Evolutionary conservation across 2,888 invertebrate species (phyloP).

Genomic region (Lissonota sp.): DNA sequence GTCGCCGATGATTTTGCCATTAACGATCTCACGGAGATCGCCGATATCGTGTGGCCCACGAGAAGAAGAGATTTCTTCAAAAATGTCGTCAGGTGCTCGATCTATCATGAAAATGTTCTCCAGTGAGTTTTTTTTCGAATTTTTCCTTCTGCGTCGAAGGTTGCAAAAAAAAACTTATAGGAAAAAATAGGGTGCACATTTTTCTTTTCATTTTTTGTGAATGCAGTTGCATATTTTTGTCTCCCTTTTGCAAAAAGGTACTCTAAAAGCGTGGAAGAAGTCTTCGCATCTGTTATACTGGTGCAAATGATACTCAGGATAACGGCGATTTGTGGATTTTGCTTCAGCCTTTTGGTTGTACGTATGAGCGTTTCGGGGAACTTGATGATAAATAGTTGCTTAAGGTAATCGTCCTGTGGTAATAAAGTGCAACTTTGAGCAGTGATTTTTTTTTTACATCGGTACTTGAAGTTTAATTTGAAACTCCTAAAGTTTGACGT

Average conservation of each 20-base stretch:
- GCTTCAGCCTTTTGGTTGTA: constrained; percentile 52
- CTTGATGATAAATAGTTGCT: too few species aligned
- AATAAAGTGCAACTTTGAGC: too few species aligned
- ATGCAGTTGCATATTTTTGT: neutral
- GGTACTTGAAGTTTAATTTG: too few species aligned
- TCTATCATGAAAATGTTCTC: constrained; percentile 63
- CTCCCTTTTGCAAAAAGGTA: constrained; percentile 24
- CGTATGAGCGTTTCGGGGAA: neutral
- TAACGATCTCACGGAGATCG: neutral
- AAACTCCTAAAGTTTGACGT: too few species aligned
- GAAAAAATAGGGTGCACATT: too few species aligned
- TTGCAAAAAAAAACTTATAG: too few species aligned
- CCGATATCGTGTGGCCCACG: constrained; percentile 4
- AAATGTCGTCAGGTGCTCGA: constrained; percentile 44
- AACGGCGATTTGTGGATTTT: constrained; percentile 56
- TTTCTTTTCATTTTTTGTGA: too few species aligned
- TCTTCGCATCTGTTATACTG: constrained; percentile 47
- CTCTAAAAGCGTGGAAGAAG: constrained; percentile 45
- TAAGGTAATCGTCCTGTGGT: too few species aligned
- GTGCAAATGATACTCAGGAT: constrained; percentile 59
- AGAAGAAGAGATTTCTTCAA: constrained; percentile 9
- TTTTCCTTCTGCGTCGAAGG: neutral
- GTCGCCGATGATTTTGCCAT: constrained; percentile 24
- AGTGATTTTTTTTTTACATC: too few species aligned
- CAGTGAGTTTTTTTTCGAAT: constrained; percentile 56